These are phyloP conservation scores for Drosophila incognita DNA, from an alignment of 2,888 invertebrate species.

Conservation along the genomic window DNA sequence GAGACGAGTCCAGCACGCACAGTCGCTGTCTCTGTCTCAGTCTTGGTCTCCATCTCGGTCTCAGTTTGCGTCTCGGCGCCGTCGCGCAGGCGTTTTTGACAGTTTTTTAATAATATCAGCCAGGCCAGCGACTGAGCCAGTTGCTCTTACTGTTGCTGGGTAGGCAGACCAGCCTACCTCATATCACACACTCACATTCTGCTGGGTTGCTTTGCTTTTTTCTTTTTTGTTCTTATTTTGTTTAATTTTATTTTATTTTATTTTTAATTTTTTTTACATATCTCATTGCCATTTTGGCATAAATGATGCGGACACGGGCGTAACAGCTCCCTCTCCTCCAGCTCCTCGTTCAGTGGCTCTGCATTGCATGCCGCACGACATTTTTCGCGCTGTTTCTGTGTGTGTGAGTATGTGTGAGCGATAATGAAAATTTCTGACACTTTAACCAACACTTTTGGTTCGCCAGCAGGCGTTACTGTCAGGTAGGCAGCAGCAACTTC, in stretches of 20 bases:
- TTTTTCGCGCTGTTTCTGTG: constrained; percentile 57
- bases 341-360: constrained; percentile 46
- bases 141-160: constrained; percentile 36
- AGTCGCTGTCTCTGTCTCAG: constrained; percentile 42
- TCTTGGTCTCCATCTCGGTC: constrained; percentile 27
- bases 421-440: constrained; percentile 81
- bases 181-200: constrained; percentile 55
- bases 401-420: constrained; percentile 50
- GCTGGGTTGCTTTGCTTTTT: constrained; percentile 27
- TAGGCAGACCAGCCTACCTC: constrained; percentile 70
- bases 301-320: constrained; percentile 76
- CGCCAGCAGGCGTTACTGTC: constrained; percentile 67
- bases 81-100: constrained; percentile 79
- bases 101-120: constrained; percentile 80
- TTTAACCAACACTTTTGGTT: constrained; percentile 78
- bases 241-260: constrained; percentile 46
- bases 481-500: constrained; percentile 51
- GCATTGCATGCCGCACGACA: constrained; percentile 78
- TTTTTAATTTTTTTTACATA: constrained; percentile 48
- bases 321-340: constrained; percentile 46
- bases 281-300: constrained; percentile 77
- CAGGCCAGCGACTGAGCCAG: constrained; percentile 36
- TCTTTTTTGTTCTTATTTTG: constrained; percentile 20
- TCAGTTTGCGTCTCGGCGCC: constrained; percentile 49
- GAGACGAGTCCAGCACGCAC: constrained; percentile 64